Conservation (phyloP, 2,113 vertebrate genomes). For the Etheostoma spectabile region DNA sequence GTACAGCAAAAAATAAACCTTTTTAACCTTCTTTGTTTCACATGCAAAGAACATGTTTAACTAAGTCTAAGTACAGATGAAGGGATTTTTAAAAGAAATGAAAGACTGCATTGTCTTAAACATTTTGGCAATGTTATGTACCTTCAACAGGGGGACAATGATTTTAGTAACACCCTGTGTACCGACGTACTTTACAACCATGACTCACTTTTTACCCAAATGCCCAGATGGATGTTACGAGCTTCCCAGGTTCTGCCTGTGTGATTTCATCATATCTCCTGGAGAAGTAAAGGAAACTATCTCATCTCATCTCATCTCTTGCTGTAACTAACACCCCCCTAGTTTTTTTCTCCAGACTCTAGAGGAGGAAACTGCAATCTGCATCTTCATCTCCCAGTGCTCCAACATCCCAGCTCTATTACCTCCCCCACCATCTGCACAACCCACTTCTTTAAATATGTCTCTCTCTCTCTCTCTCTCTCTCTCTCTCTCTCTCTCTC, state of each 20-base stretch:
- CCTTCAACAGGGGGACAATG: background rate
- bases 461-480: background rate
- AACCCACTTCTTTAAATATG: conserved; percentile 27
- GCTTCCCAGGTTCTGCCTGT: conserved; percentile 17
- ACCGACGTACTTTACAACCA: conserved; percentile 1
- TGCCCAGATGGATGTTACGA: conserved; percentile 31
- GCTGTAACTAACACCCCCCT: conserved; percentile 20
- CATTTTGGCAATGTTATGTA: background rate
- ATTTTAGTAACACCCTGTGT: background rate
- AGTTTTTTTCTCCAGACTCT: conserved; percentile 22
- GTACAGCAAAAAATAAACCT: background rate
- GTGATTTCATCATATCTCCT: conserved; percentile 48
- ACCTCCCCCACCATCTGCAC: conserved; percentile 44
- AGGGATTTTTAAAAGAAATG: background rate
- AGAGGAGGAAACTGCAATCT: conserved; percentile 46
- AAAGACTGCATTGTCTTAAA: background rate
- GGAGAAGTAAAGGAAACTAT: conserved; percentile 34
- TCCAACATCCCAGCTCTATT: conserved; percentile 22
- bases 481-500: background rate
- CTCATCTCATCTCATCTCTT: conserved; percentile 42
- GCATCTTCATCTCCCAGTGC: conserved; percentile 33
- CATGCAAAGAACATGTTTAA: background rate
- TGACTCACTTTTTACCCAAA: conserved; percentile 7
- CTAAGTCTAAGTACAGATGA: background rate
- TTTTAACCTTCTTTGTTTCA: background rate